Evolutionary conservation across 2,113 vertebrate species (phyloP), one percentile per base, ranked within the genome.

Genomic region (Elanus axillaris): DNA sequence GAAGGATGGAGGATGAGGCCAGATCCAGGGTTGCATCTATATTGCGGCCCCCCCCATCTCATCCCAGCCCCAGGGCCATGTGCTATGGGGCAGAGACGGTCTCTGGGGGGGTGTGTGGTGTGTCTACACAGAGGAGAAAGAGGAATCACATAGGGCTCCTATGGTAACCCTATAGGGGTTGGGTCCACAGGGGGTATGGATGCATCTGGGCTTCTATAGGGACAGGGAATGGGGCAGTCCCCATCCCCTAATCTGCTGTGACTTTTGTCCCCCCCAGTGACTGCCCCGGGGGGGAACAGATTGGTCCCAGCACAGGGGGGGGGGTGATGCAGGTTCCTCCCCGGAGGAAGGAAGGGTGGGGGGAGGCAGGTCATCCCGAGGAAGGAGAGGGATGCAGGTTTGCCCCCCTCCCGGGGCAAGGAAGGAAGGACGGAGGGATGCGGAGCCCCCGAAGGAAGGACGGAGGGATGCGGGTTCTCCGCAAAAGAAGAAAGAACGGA

Each of bases 251-350:
- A 50, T 32, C 18, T 25, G 26, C 66, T 10, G 12, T 4, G 25
- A 13, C 29, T n/a, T 12, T 43, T 6, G 34, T 56, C 7, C 47
- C 27, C 27, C 29, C 21, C 45, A 16, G 29, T 13, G 26, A n/a
- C 43, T 22, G 10, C 25, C 31, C 7, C 6, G 45, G 66, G 15
- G 52, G 55, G 72, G 32, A 56, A 50, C 63, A 40, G 25, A 45
- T 19, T 95, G 78, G 94, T 58, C 93, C 88, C 94, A 93, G 96
- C 97, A 97, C 96, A 19, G 43, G n/a, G 26, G 32, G 3, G 10
- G 82, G 38, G 47, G 31, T 71, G 63, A 38, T 64, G 42, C 59
- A 27, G 75, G 63, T 16, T 52, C 16, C 47, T 43, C 11, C 47
- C 8, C 29, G 55, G 15, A 43, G 36, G 53, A 31, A 69, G 53